phyloP scores from a whole-genome alignment of 2,888 invertebrate species.

The Lepidochrysops patricia region DNA sequence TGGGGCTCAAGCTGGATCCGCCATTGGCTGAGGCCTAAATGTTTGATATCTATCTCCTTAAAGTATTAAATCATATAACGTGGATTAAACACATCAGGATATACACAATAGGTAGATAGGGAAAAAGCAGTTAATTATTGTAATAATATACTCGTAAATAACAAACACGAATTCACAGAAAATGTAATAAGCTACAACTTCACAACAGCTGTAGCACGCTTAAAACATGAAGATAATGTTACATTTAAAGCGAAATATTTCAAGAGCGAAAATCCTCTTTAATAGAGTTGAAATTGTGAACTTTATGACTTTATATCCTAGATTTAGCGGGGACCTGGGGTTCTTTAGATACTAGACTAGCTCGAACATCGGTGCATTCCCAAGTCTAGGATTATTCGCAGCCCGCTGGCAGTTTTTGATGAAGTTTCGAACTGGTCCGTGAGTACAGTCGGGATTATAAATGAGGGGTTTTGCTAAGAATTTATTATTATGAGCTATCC shows the following conservation, averaged over 20 bases:
- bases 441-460: background rate
- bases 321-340: background rate
- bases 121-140: too few relatives aligned
- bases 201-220: background rate
- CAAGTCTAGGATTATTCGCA: background rate
- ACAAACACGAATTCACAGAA: too few relatives aligned
- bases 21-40: too few relatives aligned
- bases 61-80: too few relatives aligned
- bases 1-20: too few relatives aligned
- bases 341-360: background rate
- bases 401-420: slow-evolving; percentile 2
- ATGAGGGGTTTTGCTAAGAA: background rate
- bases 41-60: too few relatives aligned
- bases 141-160: too few relatives aligned
- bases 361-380: background rate
- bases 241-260: background rate
- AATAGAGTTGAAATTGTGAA: background rate
- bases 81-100: too few relatives aligned
- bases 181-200: background rate
- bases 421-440: slow-evolving; percentile 5
- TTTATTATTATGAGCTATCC: background rate
- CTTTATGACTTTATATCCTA: background rate
- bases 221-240: background rate
- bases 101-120: too few relatives aligned
- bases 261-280: background rate